Conservation (phyloP, 1,140 invertebrate species). For the Onthophagus taurus region DNA sequence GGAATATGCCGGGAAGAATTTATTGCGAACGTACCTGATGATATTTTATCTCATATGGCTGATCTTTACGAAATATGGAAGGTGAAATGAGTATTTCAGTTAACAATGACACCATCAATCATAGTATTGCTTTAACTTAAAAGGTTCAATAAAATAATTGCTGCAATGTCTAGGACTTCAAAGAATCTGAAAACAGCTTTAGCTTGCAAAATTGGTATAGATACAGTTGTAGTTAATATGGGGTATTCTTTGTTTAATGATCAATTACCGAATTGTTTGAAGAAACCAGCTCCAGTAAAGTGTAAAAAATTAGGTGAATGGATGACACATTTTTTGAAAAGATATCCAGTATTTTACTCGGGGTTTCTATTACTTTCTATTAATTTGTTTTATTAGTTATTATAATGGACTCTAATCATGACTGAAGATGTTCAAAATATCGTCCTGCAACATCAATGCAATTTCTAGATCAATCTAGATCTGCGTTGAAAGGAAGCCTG, state of each 20-base stretch:
- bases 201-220: conserved; percentile 85
- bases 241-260: conserved; percentile 74
- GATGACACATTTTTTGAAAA: conserved; percentile 74
- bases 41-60: conserved; percentile 66
- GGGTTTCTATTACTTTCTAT: too few species aligned
- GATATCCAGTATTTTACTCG: conserved; percentile 66
- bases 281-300: conserved; percentile 70
- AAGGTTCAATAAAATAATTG: conserved; percentile 71
- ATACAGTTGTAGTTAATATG: conserved; percentile 71
- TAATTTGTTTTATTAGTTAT: too few species aligned
- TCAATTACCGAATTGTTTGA: conserved; percentile 71
- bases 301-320: conserved; percentile 75
- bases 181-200: conserved; percentile 60
- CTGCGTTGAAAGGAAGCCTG: too few species aligned
- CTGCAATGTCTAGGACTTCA: conserved; percentile 61
- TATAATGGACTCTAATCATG: too few species aligned
- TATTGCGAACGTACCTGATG: conserved; percentile 67
- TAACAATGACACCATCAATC: conserved; percentile 67
- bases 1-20: conserved; percentile 69
- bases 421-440: too few species aligned
- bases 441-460: too few species aligned
- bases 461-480: too few species aligned
- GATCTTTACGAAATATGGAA: conserved; percentile 64
- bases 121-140: conserved; percentile 81
- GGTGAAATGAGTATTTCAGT: conserved; percentile 65